Evolutionary conservation across 23 tunicate species (phyloP), one percentile per base, ranked within the genome.

Genomic region (Trididemnum miniatum): DNA sequence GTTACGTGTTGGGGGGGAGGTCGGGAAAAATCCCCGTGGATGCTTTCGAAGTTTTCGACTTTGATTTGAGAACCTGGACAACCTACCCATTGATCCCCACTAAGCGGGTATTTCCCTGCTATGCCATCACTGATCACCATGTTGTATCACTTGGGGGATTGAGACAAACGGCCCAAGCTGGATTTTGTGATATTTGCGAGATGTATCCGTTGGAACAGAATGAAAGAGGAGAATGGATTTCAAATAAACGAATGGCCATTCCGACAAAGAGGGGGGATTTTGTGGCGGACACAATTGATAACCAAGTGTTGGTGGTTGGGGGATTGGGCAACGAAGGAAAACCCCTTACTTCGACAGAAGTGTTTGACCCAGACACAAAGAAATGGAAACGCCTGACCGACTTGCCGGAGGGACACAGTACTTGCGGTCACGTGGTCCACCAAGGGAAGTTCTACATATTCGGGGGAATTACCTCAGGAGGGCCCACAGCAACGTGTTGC

Each of bases 221-320:
- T 20, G 98, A 93, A 51, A 88, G 69, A 37, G 94, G 98, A 20
- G 93, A 88, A 34, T 93, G 98, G 98, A 28, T 52, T 4, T 35
- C 87, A 30, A 76, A 72, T 50, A 93, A 93, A 76, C 77, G 84
- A 63, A 80, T 81, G 84, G 87, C 83, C 18, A 84, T 93, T 64
- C 98, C 98, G 29, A 88, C 89, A 34, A 93, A 93, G 36, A 76
- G 98, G 30, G 98, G 98, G 32, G 98, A 93, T 67, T 93, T 93
- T 66, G 59, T 81, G 20, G 66, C 85, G 0, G 82, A 59, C 4
- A 69, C 85, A 20, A 37, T 93, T 0, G 97, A 92, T 77, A 84
- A 88, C 62, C 86, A 88, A 73, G 94, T 93, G 0, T 25, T 88
- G 1, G 92, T 93, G 35, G 72, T 66, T 24, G 98, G 98, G 27